These are phyloP conservation scores for Manacus vitellinus DNA, from an alignment of 2,113 vertebrate species.

Conservation along the genomic window DNA sequence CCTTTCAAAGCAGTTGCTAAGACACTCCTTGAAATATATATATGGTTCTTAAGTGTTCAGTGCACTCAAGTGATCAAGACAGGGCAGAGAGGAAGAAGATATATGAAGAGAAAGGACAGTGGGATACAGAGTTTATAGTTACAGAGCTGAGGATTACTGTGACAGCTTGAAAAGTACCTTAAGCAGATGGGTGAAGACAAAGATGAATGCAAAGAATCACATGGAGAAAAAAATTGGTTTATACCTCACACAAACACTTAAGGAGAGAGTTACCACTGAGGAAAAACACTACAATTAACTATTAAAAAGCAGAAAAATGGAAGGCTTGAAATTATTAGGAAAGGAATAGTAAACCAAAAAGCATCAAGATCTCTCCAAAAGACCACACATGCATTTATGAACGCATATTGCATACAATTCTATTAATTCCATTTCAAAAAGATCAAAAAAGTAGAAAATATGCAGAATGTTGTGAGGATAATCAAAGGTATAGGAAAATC, in stretches of 20 bases:
- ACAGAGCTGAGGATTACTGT: not conserved
- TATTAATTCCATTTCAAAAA: not conserved
- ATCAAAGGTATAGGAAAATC: conserved; percentile 28
- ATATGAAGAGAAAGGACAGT: not conserved
- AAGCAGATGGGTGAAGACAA: not conserved
- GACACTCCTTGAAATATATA: not conserved
- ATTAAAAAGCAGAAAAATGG: not conserved
- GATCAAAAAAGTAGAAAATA: not conserved
- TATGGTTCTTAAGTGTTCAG: not conserved
- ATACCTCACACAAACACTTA: not conserved
- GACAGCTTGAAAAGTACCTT: not conserved
- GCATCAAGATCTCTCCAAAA: not conserved
- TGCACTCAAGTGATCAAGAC: not conserved
- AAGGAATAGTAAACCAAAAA: not conserved
- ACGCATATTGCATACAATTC: not conserved
- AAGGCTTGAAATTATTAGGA: not conserved
- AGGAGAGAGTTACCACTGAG: not conserved
- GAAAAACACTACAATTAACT: not conserved
- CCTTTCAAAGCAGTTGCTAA: not conserved
- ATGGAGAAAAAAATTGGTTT: fast-evolving
- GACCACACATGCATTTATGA: not conserved
- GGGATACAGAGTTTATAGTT: not conserved
- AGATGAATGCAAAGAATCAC: not conserved
- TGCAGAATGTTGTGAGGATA: not conserved
- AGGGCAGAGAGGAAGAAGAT: not conserved